Evolutionary conservation across 2,888 invertebrate species (phyloP), one percentile per base, ranked within the genome.

Genomic region (Chrysotoxum bicinctum): DNA sequence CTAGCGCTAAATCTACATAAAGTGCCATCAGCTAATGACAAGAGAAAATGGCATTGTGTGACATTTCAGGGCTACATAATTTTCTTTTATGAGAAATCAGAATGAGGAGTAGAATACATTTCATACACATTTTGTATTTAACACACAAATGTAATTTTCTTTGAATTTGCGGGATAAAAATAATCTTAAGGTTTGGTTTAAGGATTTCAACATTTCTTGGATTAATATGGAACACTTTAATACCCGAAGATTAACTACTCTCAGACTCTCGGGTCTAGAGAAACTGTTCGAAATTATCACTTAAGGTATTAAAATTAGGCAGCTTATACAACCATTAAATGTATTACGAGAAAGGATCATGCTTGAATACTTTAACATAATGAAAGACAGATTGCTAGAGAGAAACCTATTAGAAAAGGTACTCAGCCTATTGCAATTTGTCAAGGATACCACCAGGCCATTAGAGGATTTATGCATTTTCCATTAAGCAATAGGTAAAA

Each of bases 21-120:
- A 69, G 48, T 10, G 54, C 69, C 64, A 64, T 70, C 69, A 70
- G 66, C 64, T 75, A 54, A 50, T 69, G 80, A 62, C 69, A 64
- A 30, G 35, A 23, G 23, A 48, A 72, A 45, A 30, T 69, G 40
- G 16, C 40, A 54, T 40, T 70, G 62, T 54, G 54, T 48, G 23
- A 64, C 64, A 64, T 56, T 64, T 70, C 54, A 75, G 75, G 64
- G 80, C 26, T 48, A 21, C 10, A 19, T 35, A 74, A 26, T 74
- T n/a, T 26, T 35, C n/a, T n/a, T 32, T 30, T 26, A 26, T 37
- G 16, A 1, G n/a, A 66, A 50, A 66, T 26, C 3, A 5, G 26
- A 26, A 26, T 26, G 26, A 2, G 2, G 26, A 26, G 26, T 26
- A 26, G 5, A 26, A 26, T 14, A 48, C 48, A 48, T 48, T 48